Base-by-base conservation (phyloP, 2,113 vertebrate species). In the Grus americana region DNA sequence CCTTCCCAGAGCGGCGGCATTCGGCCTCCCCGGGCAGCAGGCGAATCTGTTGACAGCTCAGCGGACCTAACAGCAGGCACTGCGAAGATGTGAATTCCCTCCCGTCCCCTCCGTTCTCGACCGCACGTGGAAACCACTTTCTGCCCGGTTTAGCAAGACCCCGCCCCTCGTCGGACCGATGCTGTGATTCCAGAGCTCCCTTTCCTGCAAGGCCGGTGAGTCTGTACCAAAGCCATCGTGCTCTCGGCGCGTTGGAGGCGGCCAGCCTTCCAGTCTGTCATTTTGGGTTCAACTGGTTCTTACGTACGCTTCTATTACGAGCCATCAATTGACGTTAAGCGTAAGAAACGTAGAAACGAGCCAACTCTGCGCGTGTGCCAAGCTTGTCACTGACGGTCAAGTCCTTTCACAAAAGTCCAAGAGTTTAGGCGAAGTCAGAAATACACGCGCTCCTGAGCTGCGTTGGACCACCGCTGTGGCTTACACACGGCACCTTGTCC, bases 311-410 rank as follows among this genome's bases (percentile, higher is more conserved):
- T 44, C 72, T 65, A 3, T 71, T 72, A 76, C 7, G 79, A 93
- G 96, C 87, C 38, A 15, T 47, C 61, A 18, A 52, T 36, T 49
- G 40, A 42, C n/a, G 46, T 26, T 6, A 52, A 26, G 49, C 5
- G 2, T 3, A 5, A 70, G 93, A 46, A 46, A 62, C 0, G 4
- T 0, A 57, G 67, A 7, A 38, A 57, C 0, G 27, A 88, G 86
- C 44, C 80, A 46, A 4, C 32, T 23, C 57, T 3, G 15, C 6
- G 71, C 30, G 0, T 0, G 42, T 12, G 21, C 49, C 65, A 22
- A 49, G 10, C 49, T 23, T 23, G 49, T 49, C 49, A 30, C 47
- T 47, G 47, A 47, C 47, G 20, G 47, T 20, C 18, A 7, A 47
- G 10, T 19, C 81, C n/a, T 34, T 36, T n/a, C 3, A 7, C 13